Percentiles rank a stretch among this genome's conserved stretches.
phyloP scores from a whole-genome alignment of 1,140 invertebrate genomes.

The Drosophila equinoxialis region DNA sequence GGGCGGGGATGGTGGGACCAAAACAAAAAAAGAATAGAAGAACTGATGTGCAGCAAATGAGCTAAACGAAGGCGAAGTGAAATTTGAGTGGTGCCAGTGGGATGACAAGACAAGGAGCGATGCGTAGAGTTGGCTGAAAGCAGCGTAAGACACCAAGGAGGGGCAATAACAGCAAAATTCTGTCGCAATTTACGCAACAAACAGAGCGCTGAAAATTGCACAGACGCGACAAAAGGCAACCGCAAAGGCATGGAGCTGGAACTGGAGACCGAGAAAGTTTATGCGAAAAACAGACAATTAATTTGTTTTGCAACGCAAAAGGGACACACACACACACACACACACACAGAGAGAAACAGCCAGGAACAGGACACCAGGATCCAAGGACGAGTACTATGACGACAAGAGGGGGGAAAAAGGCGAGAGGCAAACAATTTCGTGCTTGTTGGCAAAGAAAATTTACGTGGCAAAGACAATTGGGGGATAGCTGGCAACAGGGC shows the following conservation, averaged over 20 bases:
- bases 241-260: constrained; percentile 32
- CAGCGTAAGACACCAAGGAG: constrained; percentile 31
- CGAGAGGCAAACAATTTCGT: constrained; percentile 68
- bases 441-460: constrained; percentile 80
- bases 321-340: constrained; percentile 30
- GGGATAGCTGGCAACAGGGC: constrained; percentile 34
- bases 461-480: constrained; percentile 76
- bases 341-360: not conserved
- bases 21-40: constrained; percentile 14
- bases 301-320: constrained; percentile 70
- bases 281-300: constrained; percentile 77
- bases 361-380: constrained; percentile 25
- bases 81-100: constrained; percentile 51
- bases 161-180: constrained; percentile 35
- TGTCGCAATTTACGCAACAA: constrained; percentile 67
- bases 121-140: not conserved
- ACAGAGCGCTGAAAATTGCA: constrained; percentile 65
- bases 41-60: constrained; percentile 67
- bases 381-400: constrained; percentile 29
- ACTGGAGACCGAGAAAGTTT: constrained; percentile 59
- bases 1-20: not conserved
- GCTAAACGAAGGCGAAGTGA: constrained; percentile 70
- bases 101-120: constrained; percentile 6
- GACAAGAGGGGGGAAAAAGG: constrained; percentile 6
- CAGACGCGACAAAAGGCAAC: constrained; percentile 35